These are phyloP conservation scores for Pogonomyrmex barbatus DNA, from an alignment of 1,140 invertebrate species.

Conservation along the genomic window DNA sequence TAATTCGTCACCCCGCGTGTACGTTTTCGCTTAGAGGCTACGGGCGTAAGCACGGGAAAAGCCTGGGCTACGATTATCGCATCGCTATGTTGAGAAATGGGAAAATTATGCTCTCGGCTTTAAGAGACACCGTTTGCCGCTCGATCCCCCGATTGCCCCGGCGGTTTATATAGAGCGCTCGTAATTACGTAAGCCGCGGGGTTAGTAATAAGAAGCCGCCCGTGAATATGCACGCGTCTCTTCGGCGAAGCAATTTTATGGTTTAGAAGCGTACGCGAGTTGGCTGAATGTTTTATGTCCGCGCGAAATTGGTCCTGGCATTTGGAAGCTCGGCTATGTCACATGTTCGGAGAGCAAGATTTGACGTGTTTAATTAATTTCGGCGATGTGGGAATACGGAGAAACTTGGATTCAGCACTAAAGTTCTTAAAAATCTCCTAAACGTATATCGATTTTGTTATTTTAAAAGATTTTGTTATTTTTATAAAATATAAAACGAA, in stretches of 20 bases:
- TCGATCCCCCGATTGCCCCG: slow-evolving; percentile 51
- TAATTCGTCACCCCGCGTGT: slow-evolving; percentile 60
- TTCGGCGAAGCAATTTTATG: slow-evolving; percentile 38
- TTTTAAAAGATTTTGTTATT: slow-evolving; percentile 15
- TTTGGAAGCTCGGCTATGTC: slow-evolving; percentile 19
- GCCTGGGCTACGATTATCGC: slow-evolving; percentile 65
- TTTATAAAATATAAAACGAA: background rate
- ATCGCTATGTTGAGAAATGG: slow-evolving; percentile 69
- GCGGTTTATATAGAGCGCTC: slow-evolving; percentile 47
- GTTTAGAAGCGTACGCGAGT: background rate
- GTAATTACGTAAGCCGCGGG: slow-evolving; percentile 48
- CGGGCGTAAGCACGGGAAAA: slow-evolving; percentile 8
- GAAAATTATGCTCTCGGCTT: slow-evolving; percentile 62
- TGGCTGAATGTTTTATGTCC: slow-evolving; percentile 32
- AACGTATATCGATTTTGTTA: background rate
- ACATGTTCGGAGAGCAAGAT: background rate
- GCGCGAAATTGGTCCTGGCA: slow-evolving; percentile 1
- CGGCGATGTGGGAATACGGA: background rate
- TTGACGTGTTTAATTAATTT: slow-evolving; percentile 50
- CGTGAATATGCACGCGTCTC: slow-evolving; percentile 19
- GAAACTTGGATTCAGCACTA: slow-evolving; percentile 8
- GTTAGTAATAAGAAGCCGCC: slow-evolving; percentile 57
- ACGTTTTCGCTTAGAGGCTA: slow-evolving; percentile 31
- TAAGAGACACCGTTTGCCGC: slow-evolving; percentile 8
- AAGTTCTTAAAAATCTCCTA: background rate